Evolutionary conservation across 2,113 vertebrate genomes (phyloP).

Genomic region (Anthoscopus minutus): DNA sequence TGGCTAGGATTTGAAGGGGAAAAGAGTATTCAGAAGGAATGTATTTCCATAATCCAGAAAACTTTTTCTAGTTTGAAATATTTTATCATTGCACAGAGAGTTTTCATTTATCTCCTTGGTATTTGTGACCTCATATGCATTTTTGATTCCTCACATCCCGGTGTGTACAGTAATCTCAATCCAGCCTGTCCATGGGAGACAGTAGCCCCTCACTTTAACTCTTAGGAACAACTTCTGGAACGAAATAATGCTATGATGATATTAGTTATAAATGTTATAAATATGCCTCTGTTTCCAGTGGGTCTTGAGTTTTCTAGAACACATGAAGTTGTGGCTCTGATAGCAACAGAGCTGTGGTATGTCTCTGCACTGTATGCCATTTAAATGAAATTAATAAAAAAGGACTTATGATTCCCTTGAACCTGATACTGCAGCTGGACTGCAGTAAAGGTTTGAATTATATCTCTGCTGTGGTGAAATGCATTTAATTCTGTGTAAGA

Average conservation of each 20-base stretch:
- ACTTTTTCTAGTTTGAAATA: slow-evolving; percentile 1
- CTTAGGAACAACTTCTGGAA: neutral
- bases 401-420: neutral
- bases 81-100: neutral
- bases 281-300: neutral
- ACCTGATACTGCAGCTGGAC: neutral
- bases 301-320: neutral
- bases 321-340: neutral
- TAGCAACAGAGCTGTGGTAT: neutral
- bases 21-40: slow-evolving; percentile 8
- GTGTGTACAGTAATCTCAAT: neutral
- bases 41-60: slow-evolving; percentile 7
- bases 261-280: neutral
- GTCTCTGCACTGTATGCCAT: neutral
- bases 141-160: neutral
- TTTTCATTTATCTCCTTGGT: neutral
- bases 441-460: neutral
- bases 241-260: neutral
- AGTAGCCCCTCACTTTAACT: neutral
- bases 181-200: neutral
- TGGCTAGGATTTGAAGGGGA: neutral
- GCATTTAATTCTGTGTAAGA: neutral
- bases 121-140: neutral
- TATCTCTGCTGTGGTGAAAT: neutral
- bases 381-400: neutral